Evolutionary conservation across 2,113 vertebrate genomes (phyloP).

Genomic region (Seriola dumerili): DNA sequence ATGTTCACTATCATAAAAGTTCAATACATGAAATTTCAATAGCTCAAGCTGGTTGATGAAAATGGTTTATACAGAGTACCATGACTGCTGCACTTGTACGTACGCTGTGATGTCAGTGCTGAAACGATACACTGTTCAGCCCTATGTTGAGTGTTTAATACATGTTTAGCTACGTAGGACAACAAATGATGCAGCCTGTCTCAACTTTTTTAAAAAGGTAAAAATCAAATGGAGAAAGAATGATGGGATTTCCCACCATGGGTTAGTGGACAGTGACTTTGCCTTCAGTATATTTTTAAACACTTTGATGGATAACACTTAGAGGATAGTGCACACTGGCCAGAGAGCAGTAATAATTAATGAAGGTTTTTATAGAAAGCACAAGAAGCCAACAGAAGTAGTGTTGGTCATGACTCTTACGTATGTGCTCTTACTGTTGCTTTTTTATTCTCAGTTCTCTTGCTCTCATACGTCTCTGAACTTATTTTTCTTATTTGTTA

Average conservation of each 20-base stretch:
- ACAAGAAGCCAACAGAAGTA: conserved; percentile 34
- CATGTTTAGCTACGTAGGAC: background rate
- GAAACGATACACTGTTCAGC: background rate
- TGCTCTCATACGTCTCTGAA: conserved; percentile 6
- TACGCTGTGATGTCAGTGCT: background rate
- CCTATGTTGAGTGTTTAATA: background rate
- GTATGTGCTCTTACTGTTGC: conserved; percentile 27
- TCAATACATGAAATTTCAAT: no score
- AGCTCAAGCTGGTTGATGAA: no score
- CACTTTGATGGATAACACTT: conserved; percentile 64
- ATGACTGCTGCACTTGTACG: background rate
- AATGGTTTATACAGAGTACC: background rate
- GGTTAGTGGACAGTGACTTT: conserved; percentile 23
- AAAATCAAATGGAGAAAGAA: conserved; percentile 1
- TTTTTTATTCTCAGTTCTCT: conserved; percentile 7
- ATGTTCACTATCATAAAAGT: background rate
- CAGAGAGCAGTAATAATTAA: conserved; percentile 75
- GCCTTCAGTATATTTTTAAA: conserved; percentile 70
- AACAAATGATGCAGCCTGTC: background rate
- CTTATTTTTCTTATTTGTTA: conserved; percentile 9
- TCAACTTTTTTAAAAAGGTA: conserved; percentile 1
- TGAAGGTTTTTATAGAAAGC: conserved; percentile 77
- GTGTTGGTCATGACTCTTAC: conserved; percentile 35
- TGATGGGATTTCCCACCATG: conserved; percentile 15
- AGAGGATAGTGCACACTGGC: conserved; percentile 45